Percentiles rank a stretch among this genome's conserved stretches.
Evolutionary conservation across 2,888 invertebrate genomes (phyloP).

Genomic region (Dynastes maya): DNA sequence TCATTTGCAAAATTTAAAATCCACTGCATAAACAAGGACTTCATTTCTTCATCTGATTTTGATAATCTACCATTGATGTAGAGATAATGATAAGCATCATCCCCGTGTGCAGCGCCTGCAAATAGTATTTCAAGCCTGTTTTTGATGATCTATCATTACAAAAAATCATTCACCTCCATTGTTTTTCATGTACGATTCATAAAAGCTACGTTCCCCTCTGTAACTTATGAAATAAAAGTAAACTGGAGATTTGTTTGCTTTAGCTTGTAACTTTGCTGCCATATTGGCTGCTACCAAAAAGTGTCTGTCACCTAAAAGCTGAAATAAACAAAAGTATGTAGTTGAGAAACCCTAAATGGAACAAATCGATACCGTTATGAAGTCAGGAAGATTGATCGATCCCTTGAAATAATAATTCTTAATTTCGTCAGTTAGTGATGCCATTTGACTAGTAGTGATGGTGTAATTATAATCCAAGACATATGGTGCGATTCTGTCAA

Average conservation of each 20-base stretch:
- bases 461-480: conserved; percentile 78
- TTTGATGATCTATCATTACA: too few species aligned
- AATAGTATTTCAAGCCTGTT: too few species aligned
- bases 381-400: conserved; percentile 66
- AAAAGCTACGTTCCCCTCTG: conserved; percentile 40
- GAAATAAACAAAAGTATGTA: conserved; percentile 46
- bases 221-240: conserved; percentile 70
- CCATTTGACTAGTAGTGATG: conserved; percentile 70
- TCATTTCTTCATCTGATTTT: conserved; percentile 42
- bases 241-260: conserved; percentile 73
- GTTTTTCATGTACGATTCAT: background rate
- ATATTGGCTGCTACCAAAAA: conserved; percentile 74
- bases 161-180: too few species aligned
- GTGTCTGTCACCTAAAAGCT: conserved; percentile 77
- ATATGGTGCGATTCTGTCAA: conserved; percentile 76
- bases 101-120: conserved; percentile 43
- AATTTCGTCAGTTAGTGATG: conserved; percentile 72
- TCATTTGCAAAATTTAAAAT: conserved; percentile 35
- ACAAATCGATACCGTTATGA: conserved; percentile 53
- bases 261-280: conserved; percentile 74
- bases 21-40: conserved; percentile 37
- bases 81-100: conserved; percentile 48
- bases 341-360: background rate
- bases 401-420: conserved; percentile 74
- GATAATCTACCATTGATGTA: conserved; percentile 20